These are phyloP conservation scores for Dicyema japonicum DNA, from an alignment of 1,140 invertebrate genomes.

Conservation along the genomic window DNA sequence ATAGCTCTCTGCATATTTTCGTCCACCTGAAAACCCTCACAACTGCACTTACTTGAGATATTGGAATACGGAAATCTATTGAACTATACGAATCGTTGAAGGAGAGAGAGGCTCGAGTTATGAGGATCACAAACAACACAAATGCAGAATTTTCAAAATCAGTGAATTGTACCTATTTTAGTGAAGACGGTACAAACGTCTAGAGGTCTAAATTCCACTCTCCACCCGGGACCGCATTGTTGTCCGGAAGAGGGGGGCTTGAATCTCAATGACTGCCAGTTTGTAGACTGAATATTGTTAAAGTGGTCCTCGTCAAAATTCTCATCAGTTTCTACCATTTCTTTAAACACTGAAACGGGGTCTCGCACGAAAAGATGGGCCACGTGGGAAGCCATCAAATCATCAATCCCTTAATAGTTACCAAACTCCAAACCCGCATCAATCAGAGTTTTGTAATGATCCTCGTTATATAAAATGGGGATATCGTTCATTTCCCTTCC, in stretches of 20 bases:
- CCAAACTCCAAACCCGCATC: slow-evolving; percentile 27
- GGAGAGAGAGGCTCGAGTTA: slow-evolving; percentile 76
- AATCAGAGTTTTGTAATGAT: slow-evolving; percentile 41
- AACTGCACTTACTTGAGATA: slow-evolving; percentile 40
- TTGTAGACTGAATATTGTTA: slow-evolving; percentile 93
- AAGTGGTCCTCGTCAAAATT: slow-evolving; percentile 59
- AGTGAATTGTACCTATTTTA: slow-evolving; percentile 44
- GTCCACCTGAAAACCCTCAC: slow-evolving; percentile 33
- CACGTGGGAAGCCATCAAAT: slow-evolving; percentile 56
- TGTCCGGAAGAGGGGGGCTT: slow-evolving; percentile 66
- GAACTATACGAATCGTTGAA: no score
- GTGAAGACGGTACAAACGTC: slow-evolving; percentile 26
- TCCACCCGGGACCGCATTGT: slow-evolving; percentile 55
- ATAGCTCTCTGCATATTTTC: slow-evolving; percentile 86
- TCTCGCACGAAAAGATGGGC: slow-evolving; percentile 93
- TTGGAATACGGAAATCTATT: slow-evolving; percentile 81
- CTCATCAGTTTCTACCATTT: slow-evolving; percentile 76
- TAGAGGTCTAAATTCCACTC: slow-evolving; percentile 92
- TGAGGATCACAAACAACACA: slow-evolving; percentile 77
- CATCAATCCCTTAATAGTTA: slow-evolving; percentile 33
- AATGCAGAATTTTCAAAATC: slow-evolving; percentile 98
- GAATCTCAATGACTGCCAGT: slow-evolving; percentile 99
- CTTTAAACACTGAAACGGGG: slow-evolving; percentile 60
- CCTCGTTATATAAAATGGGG: slow-evolving; percentile 45
- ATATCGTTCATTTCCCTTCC: slow-evolving; percentile 66